A percentile compares a stretch with the other conserved stretches of the same genome.
These are phyloP conservation scores for Dolichopus griseipennis DNA, from an alignment of 2,888 invertebrate genomes.

Conservation along the genomic window DNA sequence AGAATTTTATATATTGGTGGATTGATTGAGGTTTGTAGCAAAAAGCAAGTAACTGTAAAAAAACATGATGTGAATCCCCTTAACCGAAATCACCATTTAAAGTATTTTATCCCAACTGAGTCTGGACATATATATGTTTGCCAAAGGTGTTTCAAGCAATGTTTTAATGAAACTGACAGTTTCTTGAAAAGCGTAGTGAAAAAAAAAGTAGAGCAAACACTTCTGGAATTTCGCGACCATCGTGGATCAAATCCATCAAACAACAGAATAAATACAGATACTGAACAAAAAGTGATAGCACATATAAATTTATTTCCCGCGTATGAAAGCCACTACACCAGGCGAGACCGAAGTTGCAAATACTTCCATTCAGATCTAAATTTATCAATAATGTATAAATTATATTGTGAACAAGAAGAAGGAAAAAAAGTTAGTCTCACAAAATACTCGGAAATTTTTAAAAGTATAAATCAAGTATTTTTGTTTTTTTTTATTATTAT, in stretches of 20 bases:
- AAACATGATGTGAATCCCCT: background rate
- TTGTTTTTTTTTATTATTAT: background rate
- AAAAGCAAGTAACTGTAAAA: background rate
- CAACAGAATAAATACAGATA: background rate
- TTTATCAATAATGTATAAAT: background rate
- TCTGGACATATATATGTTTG: background rate
- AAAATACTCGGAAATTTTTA: background rate
- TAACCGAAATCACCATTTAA: background rate
- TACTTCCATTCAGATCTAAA: background rate
- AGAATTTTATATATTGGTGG: background rate
- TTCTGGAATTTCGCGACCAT: background rate
- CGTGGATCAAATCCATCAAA: background rate
- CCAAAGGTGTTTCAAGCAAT: background rate
- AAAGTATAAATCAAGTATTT: background rate
- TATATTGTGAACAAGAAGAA: background rate
- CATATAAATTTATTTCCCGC: background rate
- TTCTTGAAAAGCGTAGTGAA: background rate
- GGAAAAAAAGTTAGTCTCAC: background rate
- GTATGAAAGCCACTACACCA: background rate
- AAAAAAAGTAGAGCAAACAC: background rate
- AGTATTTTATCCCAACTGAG: background rate
- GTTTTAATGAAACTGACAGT: background rate
- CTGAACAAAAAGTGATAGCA: background rate
- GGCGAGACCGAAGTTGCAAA: background rate
- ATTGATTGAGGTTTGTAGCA: background rate